Evolutionary conservation across 2,888 invertebrate genomes (phyloP).

Genomic region (Spilarctia lutea): DNA sequence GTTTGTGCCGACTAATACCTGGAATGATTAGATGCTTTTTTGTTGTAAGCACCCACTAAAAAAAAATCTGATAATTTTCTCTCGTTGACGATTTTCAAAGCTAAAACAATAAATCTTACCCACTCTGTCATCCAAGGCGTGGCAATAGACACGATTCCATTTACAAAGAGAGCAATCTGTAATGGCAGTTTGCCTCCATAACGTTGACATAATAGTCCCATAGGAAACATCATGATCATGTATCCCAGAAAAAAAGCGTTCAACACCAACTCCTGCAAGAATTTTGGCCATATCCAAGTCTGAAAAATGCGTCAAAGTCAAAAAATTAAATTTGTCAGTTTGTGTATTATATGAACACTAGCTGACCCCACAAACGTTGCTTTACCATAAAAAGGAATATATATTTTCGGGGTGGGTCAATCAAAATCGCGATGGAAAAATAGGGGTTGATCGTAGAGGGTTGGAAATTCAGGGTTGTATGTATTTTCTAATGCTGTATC

Average conservation of each 20-base stretch:
- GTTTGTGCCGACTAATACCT: too few relatives aligned
- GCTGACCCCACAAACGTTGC: too few relatives aligned
- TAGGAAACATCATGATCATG: constrained; percentile 79
- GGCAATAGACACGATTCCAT: constrained; percentile 56
- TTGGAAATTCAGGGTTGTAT: too few relatives aligned
- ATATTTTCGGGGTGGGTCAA: too few relatives aligned
- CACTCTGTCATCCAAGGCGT: constrained; percentile 64
- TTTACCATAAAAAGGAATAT: too few relatives aligned
- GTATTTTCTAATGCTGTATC: too few relatives aligned
- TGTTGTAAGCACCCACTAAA: too few relatives aligned
- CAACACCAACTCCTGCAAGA: constrained; percentile 67
- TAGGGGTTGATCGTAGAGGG: too few relatives aligned
- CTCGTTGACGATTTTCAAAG: background rate
- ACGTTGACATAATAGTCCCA: constrained; percentile 86
- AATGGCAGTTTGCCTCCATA: constrained; percentile 87
- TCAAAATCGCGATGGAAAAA: too few relatives aligned
- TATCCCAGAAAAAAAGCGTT: constrained; percentile 85
- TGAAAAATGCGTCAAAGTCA: constrained; percentile 29
- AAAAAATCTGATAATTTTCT: too few relatives aligned
- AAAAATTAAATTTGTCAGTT: background rate
- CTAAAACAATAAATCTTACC: constrained; percentile 49
- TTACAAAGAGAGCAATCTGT: constrained; percentile 69
- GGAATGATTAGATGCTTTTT: background rate
- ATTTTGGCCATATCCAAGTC: constrained; percentile 68
- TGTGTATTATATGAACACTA: background rate